Conservation (phyloP, 2,113 vertebrate species). For the Hystrix cristata region DNA sequence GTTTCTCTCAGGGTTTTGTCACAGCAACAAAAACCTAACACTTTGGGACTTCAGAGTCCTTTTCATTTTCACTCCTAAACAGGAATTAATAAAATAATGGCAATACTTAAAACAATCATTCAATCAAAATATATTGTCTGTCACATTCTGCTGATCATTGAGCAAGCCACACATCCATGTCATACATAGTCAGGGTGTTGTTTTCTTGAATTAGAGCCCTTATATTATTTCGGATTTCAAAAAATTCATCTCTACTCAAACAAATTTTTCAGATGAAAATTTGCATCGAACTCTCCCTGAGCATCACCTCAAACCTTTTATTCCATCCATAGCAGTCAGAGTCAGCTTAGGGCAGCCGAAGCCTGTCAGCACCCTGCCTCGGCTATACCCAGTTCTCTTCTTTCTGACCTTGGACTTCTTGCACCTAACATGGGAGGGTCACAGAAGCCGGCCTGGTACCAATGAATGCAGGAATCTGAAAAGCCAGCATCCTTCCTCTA, state of each 20-base stretch:
- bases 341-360: background rate
- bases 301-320: background rate
- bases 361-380: background rate
- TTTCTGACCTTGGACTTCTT: background rate
- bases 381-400: background rate
- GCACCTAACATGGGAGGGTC: background rate
- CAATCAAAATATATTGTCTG: background rate
- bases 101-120: background rate
- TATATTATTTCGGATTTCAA: background rate
- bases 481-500: background rate
- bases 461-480: background rate
- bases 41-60: background rate
- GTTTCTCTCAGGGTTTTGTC: background rate
- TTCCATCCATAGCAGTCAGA: background rate
- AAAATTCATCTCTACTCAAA: background rate
- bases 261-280: background rate
- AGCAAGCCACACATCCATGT: background rate
- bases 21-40: background rate
- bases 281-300: background rate
- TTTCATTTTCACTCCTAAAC: background rate
- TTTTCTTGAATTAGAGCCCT: background rate
- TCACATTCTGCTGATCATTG: background rate
- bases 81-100: background rate
- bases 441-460: rapidly evolving
- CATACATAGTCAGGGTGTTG: background rate